These are phyloP conservation scores for Drosophila triauraria DNA, from an alignment of 1,140 invertebrate species.

Conservation along the genomic window DNA sequence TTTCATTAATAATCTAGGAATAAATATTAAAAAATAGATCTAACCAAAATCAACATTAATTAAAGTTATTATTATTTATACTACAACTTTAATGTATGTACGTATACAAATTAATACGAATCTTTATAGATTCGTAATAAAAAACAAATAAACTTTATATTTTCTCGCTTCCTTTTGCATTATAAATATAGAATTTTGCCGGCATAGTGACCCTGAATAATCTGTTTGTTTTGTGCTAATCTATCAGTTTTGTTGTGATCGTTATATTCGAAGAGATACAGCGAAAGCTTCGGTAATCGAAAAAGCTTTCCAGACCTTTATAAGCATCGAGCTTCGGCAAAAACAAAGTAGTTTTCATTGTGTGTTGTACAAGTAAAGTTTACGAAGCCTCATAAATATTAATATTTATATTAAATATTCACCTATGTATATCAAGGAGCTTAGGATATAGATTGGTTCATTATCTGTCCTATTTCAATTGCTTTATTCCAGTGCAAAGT, in stretches of 20 bases:
- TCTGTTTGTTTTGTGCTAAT: constrained; percentile 1
- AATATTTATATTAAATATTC: too few relatives aligned
- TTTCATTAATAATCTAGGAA: too few relatives aligned
- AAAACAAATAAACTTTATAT: background rate
- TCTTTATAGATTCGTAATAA: background rate
- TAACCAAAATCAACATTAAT: too few relatives aligned
- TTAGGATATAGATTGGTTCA: background rate
- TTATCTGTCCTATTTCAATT: background rate
- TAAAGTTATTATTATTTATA: too few relatives aligned
- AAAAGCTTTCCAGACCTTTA: background rate
- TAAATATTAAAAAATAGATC: background rate
- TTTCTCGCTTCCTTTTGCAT: background rate
- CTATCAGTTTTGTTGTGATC: constrained; percentile 12
- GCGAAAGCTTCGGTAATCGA: background rate
- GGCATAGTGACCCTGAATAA: background rate
- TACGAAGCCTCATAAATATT: too few relatives aligned
- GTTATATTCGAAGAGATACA: background rate
- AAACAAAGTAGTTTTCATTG: constrained; percentile 10
- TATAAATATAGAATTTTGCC: background rate
- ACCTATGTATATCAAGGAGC: too few relatives aligned
- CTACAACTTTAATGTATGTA: too few relatives aligned
- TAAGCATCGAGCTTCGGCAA: background rate
- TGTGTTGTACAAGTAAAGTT: background rate
- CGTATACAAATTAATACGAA: too few relatives aligned
- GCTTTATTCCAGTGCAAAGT: too few relatives aligned